Evolutionary conservation across 2,888 invertebrate genomes (phyloP), one percentile per base, ranked within the genome.

Genomic region (Phanerotoma sp.): DNA sequence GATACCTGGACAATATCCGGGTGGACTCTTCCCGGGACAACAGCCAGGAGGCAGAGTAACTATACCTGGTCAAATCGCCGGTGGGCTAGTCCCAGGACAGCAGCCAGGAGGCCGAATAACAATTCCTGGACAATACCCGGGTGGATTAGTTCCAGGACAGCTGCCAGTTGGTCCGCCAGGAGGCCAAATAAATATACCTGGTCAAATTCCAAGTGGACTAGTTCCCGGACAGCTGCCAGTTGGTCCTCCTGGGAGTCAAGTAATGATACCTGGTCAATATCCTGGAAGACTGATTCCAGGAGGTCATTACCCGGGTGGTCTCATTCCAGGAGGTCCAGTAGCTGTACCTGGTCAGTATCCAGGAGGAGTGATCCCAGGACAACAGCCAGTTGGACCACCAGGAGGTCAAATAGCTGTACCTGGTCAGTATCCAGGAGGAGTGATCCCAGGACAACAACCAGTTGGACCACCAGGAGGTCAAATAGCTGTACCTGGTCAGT

Each of bases 351-450:
- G 38, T n/a, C 48, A 61, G 9, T 61, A 60, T 56, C 57, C 60
- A 20, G 61, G 57, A 16, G 61, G 57, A 15, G n/a, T 16, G 40
- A 38, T 60, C n/a, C n/a, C n/a, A n/a, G n/a, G n/a, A n/a, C n/a
- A n/a, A n/a, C n/a, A n/a, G n/a, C n/a, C n/a, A n/a, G n/a, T n/a
- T n/a, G n/a, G n/a, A 30, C 53, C 62, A 40, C 56, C 62, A 15
- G 52, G 50, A 10, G 37, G 38, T 15, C 40, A 42, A 4, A n/a
- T 22, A 22, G 44, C 40, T 5, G 32, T 44, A 35, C 45, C 52
- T 5, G 52, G 48, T 18, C 41, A 22, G 5, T 48, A 41, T 38
- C 50, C 53, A 5, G 57, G 52, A 9, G 44, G 38, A 15, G 33
- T n/a, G n/a, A n/a, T n/a, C n/a, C n/a, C n/a, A n/a, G n/a, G n/a